Evolutionary conservation across 2,888 invertebrate genomes (phyloP), one percentile per base, ranked within the genome.

Genomic region (Drosophila crucigera): DNA sequence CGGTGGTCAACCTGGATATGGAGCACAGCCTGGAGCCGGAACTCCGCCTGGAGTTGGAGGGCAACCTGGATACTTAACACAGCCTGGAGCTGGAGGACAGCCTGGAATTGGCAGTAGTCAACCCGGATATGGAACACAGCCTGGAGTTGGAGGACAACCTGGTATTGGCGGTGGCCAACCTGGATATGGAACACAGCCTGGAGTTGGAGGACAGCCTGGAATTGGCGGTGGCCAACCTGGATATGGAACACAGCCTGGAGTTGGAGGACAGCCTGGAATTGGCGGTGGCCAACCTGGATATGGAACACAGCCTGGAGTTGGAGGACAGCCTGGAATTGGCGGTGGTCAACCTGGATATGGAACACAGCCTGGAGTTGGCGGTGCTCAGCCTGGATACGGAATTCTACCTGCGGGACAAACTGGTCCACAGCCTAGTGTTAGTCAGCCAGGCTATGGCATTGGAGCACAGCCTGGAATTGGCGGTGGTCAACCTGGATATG

Each of bases 221-320:
- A 0, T 4, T 4, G n/a, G n/a, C 4, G 10, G n/a, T 1, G 4
- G n/a, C 1, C 41, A 41, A 10, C n/a, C 41, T 4, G 41, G n/a
- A 2, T 41, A 41, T 2, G 10, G 4, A 41, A 0, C n/a, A 4
- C n/a, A n/a, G 10, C 2, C 41, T 0, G 41, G 41, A 10, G n/a
- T 0, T 4, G 41, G 41, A 10, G 41, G 41, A 0, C 39, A 41
- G n/a, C 0, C 4, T 1, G n/a, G 1, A 10, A 0, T 10, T 10
- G 10, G n/a, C 10, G 41, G 41, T 1, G 10, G 10, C 1, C 41
- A 41, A 4, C n/a, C n/a, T 10, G 41, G n/a, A n/a, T 41, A 41
- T 0, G 0, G 0, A 41, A 2, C 10, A 10, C 41, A n/a, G 4
- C 10, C 10, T 0, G 41, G n/a, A 10, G 9, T 0, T 4, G 39